Percentiles rank a stretch among this genome's conserved stretches.
These are phyloP conservation scores for Selene dorsalis DNA, from an alignment of 2,797 vertebrate genomes.

Conservation along the genomic window DNA sequence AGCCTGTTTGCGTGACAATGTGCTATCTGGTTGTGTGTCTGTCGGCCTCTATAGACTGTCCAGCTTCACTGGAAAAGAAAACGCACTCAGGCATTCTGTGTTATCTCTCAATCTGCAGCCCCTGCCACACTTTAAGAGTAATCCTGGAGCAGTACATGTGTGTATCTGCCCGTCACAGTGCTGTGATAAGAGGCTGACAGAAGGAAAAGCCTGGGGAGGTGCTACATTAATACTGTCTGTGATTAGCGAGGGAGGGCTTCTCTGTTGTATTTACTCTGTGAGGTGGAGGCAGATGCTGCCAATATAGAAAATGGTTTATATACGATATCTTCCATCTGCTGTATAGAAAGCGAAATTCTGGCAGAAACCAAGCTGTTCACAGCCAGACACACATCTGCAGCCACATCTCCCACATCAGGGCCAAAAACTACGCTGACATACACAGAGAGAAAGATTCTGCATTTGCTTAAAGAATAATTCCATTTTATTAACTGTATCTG, in stretches of 20 bases:
- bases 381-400: neutral
- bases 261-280: slow-evolving; percentile 30
- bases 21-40: neutral
- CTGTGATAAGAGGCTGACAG: slow-evolving; percentile 57
- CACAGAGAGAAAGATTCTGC: neutral
- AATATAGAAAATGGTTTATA: slow-evolving; percentile 32
- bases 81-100: slow-evolving; percentile 21
- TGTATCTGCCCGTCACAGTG: slow-evolving; percentile 46
- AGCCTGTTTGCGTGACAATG: slow-evolving; percentile 12
- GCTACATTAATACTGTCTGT: slow-evolving; percentile 45
- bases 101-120: slow-evolving; percentile 49
- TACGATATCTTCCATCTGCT: slow-evolving; percentile 9
- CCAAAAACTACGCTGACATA: neutral
- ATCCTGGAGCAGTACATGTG: slow-evolving; percentile 36
- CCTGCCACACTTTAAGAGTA: slow-evolving; percentile 17
- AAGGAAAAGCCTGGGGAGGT: slow-evolving; percentile 43
- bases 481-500: neutral
- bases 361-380: neutral
- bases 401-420: neutral
- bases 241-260: slow-evolving; percentile 44
- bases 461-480: slow-evolving; percentile 4
- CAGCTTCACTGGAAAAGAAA: slow-evolving; percentile 6
- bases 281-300: slow-evolving; percentile 20
- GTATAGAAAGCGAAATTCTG: slow-evolving; percentile 27
- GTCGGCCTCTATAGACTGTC: slow-evolving; percentile 12